These are phyloP conservation scores for Eilema depressum DNA, from an alignment of 2,888 invertebrate species.

Conservation along the genomic window DNA sequence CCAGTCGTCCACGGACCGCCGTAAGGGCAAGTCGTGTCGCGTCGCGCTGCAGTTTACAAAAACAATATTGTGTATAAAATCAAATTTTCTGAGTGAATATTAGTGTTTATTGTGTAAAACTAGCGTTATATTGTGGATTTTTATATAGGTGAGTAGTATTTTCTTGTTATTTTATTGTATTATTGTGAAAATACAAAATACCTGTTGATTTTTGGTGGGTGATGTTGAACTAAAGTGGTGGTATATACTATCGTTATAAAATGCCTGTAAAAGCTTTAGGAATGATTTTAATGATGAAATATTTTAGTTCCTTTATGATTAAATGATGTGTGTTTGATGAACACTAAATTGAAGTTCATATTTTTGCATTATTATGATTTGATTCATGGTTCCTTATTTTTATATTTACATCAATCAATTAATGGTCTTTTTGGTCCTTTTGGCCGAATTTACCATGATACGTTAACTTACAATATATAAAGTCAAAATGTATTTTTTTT, in stretches of 20 bases:
- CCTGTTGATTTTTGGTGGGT: conserved; percentile 50
- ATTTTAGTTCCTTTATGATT: not conserved
- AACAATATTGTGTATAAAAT: conserved; percentile 43
- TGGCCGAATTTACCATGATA: too few species aligned
- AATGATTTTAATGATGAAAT: conserved; percentile 21
- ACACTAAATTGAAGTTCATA: not conserved
- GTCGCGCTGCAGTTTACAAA: not conserved
- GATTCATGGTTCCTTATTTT: not conserved
- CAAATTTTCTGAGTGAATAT: conserved; percentile 45
- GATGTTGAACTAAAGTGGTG: conserved; percentile 26
- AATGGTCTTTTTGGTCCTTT: not conserved
- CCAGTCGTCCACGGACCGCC: conserved; percentile 41
- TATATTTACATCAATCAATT: too few species aligned
- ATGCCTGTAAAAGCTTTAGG: conserved; percentile 13
- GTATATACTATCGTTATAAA: conserved; percentile 27
- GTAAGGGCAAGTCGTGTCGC: conserved; percentile 23
- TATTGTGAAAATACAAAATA: conserved; percentile 23
- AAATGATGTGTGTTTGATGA: not conserved
- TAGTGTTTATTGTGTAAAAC: conserved; percentile 42
- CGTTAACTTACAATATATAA: too few species aligned
- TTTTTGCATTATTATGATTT: not conserved
- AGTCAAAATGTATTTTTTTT: too few species aligned
- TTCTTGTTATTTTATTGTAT: conserved; percentile 12
- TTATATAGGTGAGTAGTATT: conserved; percentile 42
- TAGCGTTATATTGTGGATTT: conserved; percentile 35